Percentiles rank a stretch among this genome's conserved stretches.
These are phyloP conservation scores for Ruditapes philippinarum DNA, from an alignment of 1,140 invertebrate species.

Conservation along the genomic window DNA sequence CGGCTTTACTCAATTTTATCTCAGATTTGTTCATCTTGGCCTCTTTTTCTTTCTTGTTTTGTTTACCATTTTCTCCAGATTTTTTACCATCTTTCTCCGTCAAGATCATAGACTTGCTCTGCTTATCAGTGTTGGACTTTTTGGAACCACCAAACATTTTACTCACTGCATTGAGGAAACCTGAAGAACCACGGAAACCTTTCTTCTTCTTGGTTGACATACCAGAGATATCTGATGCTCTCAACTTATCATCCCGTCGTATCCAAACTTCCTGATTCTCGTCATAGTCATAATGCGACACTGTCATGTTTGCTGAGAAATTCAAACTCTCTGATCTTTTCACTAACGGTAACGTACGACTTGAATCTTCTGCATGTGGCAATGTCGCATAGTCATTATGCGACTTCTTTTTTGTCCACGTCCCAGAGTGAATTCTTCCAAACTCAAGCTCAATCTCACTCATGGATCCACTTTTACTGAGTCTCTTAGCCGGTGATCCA, in stretches of 20 bases:
- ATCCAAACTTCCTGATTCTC: conserved; percentile 75
- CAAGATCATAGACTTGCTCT: conserved; percentile 50
- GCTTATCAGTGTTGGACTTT: conserved; percentile 18
- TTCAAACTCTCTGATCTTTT: conserved; percentile 65
- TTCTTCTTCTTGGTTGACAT: conserved; percentile 58
- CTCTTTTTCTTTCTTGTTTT: conserved; percentile 39
- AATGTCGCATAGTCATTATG: conserved; percentile 70
- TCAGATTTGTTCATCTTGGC: conserved; percentile 45
- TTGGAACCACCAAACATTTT: conserved; percentile 57
- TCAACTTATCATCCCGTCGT: conserved; percentile 61
- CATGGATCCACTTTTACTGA: conserved; percentile 62
- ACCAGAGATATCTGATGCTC: conserved; percentile 26
- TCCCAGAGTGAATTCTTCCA: conserved; percentile 76
- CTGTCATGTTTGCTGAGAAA: conserved; percentile 29
- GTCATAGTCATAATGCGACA: conserved; percentile 77
- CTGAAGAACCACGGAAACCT: conserved; percentile 48
- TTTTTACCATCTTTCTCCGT: conserved; percentile 34
- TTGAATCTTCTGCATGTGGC: conserved; percentile 83
- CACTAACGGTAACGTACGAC: conserved; percentile 72
- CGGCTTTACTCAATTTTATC: conserved; percentile 39
- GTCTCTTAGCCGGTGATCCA: conserved; percentile 48
- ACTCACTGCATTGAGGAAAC: conserved; percentile 51
- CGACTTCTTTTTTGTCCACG: conserved; percentile 80
- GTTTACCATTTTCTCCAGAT: conserved; percentile 29
- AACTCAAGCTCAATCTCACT: conserved; percentile 60